Evolutionary conservation across 2,888 invertebrate genomes (phyloP).

Genomic region (Amphipoea lucens): DNA sequence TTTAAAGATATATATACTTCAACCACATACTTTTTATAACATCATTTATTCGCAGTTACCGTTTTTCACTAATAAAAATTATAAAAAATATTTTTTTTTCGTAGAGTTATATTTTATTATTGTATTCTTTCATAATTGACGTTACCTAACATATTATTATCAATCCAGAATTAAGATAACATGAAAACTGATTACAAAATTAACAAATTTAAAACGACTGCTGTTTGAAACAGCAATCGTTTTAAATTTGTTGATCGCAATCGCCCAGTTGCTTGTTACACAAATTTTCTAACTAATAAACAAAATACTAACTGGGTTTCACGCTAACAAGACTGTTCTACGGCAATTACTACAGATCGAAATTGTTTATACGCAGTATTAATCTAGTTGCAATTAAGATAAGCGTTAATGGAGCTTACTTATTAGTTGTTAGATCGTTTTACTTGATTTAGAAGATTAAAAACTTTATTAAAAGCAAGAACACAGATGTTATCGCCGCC

Average conservation of each 20-base stretch:
- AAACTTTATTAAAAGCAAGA: constrained; percentile 29
- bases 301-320: constrained; percentile 40
- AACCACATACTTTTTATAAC: neutral
- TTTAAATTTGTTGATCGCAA: constrained; percentile 30
- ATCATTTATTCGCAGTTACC: neutral
- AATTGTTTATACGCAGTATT: constrained; percentile 43
- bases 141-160: constrained; percentile 34
- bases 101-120: neutral
- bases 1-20: neutral
- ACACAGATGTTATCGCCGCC: constrained; percentile 4
- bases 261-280: constrained; percentile 43
- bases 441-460: constrained; percentile 17
- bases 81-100: neutral
- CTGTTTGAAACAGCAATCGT: constrained; percentile 22
- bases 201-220: no score
- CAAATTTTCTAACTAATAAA: constrained; percentile 49
- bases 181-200: constrained; percentile 37
- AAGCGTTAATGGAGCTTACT: constrained; percentile 28
- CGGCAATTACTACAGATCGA: constrained; percentile 43
- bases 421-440: constrained; percentile 14
- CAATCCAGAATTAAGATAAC: constrained; percentile 29
- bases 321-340: constrained; percentile 48
- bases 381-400: constrained; percentile 48
- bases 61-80: neutral
- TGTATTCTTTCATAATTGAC: neutral